Base-by-base conservation (phyloP, 2,113 vertebrate species). In the Epinephelus fuscoguttatus region DNA sequence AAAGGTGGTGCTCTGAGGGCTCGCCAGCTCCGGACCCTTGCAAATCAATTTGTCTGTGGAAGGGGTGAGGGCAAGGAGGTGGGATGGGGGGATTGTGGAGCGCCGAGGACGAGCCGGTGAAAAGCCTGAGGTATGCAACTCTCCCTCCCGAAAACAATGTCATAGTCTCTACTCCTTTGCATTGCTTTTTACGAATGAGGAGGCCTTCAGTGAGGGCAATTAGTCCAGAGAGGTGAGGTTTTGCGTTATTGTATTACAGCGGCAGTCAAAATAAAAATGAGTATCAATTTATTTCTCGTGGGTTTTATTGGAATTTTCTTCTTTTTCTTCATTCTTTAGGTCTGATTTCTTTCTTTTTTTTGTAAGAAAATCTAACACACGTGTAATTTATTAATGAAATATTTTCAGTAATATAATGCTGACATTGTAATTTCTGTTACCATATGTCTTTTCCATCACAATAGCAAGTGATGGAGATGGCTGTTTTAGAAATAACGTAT, bases 21-120 rank as follows among this genome's bases (percentile, higher is more conserved):
- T 96, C 64, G 96, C 94, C 96, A 95, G 95, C 93, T 90, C 95
- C 93, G 96, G 96, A 97, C 97, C 97, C 96, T 97, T 96, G 95
- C 97, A 97, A 97, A 98, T 98, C 97, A 97, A 97, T 98, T 98
- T 97, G 96, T 97, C 96, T 97, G 96, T 94, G 94, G 94, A 94
- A 96, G 60, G 89, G 89, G 78, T 88, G 70, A 90, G 87, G 75
- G 95, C 94, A 94, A 94, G 91, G 94, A 94, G 95, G 84, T 94
- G 93, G 93, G 93, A 94, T 91, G 72, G 78, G 90, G 90, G 90
- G 92, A 90, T 64, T 71, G 61, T 67, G 45, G 69, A 47, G 72
- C 74, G 25, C 10, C 2, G 52, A 64, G 70, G 80, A 70, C 42
- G 27, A 71, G 62, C 67, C 19, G 3, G 70, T 84, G 66, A 81